Base-by-base conservation (phyloP, 2,888 invertebrate genomes). In the Tiliacea aurago region DNA sequence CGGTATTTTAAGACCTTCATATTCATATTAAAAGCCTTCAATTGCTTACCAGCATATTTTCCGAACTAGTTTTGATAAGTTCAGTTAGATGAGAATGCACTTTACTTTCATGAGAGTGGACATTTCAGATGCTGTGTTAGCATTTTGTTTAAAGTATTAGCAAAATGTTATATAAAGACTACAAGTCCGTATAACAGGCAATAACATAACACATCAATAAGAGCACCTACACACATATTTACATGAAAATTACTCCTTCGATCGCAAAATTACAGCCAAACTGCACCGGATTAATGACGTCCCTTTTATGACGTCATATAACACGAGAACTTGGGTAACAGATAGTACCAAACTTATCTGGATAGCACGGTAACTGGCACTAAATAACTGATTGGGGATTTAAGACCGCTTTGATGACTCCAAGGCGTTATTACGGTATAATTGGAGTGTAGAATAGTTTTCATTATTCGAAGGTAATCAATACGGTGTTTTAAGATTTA, bases 371-470 rank as follows among this genome's bases (percentile, higher is more conserved):
- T 69, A 55, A 76, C 53, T 73, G 33, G 37, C 55, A 78, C 59
- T 81, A n/a, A 81, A 80, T 64, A 65, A 59, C 28, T 62, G 68
- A 76, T 70, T 43, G 58, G 55, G 66, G 67, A 71, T 70, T 80
- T 51, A 70, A 20, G 15, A 61, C 51, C 23, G n/a, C 51, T 76
- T 76, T 67, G 28, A 80, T 51, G 51, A 49, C 66, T 67, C 11
- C 7, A 10, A 45, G 23, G 41, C 33, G 53, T 76, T 76, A 53
- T 63, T 45, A 62, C 28, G 33, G 70, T 66, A 45, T 45, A n/a
- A 56, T 79, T 33, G 33, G 58, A 51, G 47, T 37, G 5, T 43
- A 53, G 53, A 18, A 58, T 13, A 33, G 43, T 63, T 58, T 73
- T 73, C 23, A 78, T 79, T 47, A 43, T 23, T 66, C 20, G 15